Evolutionary conservation across 2,888 invertebrate genomes (phyloP), one percentile per base, ranked within the genome.

Genomic region (Tigriopus californicus): DNA sequence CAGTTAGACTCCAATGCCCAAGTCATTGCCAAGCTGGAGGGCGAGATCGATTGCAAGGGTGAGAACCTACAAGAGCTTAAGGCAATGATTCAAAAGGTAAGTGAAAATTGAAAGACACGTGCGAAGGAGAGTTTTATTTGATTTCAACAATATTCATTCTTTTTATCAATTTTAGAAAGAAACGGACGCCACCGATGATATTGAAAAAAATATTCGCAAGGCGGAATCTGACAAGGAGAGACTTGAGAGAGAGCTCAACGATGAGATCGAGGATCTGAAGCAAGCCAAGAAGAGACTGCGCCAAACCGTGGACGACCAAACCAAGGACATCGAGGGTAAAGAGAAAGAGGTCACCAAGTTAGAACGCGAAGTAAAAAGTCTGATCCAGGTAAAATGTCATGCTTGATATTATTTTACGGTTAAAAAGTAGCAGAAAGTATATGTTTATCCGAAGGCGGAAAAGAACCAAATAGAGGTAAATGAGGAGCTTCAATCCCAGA

Each of bases 231-330:
- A 52, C 24, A 52, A 24, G 24, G 25, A 25, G 8, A 20, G 52
- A 15, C 10, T 15, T 20, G 52, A 52, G 33, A 52, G 33, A 22
- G 52, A 52, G 22, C 49, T 49, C 11, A 56, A 56, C 25, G 56
- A 56, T 33, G 56, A 56, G 44, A 56, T 56, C 13, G 56, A 56
- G 46, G 20, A 24, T 11, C n/a, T 56, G 8, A 15, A 33, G n/a
- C 13, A 13, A 20, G 41, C 20, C 2, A 56, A 56, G 20, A 24
- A 42, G 41, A 42, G 24, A 56, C 12, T 44, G 18, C 41, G 44
- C 10, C 13, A 18, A 12, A 5, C 33, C 13, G 56, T 20, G 6
- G 56, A 52, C 33, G 52, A 52, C 11, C 24, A 56, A 46, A 46
- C 44, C 24, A 44, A 25, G 25, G 44, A 42, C 10, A 11, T 41